A percentile compares a stretch with the other conserved stretches of the same genome.
phyloP scores from a whole-genome alignment of 2,113 vertebrate genomes.

The Riparia riparia region DNA sequence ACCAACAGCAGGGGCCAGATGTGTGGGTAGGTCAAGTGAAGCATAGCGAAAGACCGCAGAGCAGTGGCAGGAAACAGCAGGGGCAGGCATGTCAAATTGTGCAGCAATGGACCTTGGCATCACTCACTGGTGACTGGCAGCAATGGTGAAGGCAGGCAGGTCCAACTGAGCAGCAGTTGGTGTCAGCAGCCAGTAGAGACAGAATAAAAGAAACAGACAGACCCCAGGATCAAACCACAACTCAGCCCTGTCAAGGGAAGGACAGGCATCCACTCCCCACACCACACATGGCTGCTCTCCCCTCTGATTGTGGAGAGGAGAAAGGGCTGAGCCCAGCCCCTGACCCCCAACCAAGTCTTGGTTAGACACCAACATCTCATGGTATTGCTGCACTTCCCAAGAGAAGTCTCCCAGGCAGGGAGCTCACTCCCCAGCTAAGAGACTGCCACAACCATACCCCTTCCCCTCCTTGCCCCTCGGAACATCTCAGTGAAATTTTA shows the following conservation, averaged over 20 bases:
- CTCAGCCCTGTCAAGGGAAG: not conserved
- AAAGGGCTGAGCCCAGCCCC: not conserved
- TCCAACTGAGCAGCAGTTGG: accelerated
- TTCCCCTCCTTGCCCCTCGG: accelerated
- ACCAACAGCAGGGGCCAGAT: accelerated
- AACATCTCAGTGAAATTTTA: not conserved
- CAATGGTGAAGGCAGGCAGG: not conserved
- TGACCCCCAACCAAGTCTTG: no score
- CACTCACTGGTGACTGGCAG: not conserved
- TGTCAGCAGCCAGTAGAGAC: accelerated
- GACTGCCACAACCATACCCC: accelerated
- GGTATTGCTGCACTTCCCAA: not conserved
- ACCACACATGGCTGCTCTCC: accelerated
- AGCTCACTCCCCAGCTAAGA: not conserved
- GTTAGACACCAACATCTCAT: accelerated
- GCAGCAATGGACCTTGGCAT: not conserved
- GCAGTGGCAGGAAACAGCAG: no score
- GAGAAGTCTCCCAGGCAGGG: not conserved
- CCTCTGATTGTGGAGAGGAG: accelerated
- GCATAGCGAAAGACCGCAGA: not conserved
- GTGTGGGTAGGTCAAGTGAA: accelerated
- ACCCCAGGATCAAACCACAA: not conserved
- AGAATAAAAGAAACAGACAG: not conserved
- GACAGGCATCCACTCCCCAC: accelerated
- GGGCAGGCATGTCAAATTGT: no score